Conservation (phyloP, 1,140 invertebrate species). For the Zaprionus camerounensis region DNA sequence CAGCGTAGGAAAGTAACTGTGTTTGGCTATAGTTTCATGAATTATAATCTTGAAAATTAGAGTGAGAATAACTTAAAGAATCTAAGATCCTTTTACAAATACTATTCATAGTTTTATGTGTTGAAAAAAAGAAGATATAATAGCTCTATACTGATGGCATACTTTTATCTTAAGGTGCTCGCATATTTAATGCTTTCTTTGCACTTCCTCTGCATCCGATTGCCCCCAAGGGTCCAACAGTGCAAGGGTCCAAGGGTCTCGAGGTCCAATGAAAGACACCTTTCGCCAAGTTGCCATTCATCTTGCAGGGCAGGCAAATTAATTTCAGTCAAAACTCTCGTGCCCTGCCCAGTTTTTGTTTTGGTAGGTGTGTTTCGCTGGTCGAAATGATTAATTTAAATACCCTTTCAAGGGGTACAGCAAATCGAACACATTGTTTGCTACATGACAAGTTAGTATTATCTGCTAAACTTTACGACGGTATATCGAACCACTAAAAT, state of each 20-base stretch:
- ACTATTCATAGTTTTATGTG: not conserved
- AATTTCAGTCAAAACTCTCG: conserved; percentile 60
- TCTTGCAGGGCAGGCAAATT: conserved; percentile 60
- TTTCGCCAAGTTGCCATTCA: conserved; percentile 49
- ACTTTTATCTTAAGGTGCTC: conserved; percentile 54
- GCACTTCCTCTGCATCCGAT: conserved; percentile 41
- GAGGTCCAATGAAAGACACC: conserved; percentile 28
- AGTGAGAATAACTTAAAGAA: not conserved
- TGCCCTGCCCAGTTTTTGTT: conserved; percentile 43
- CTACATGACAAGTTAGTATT: not conserved
- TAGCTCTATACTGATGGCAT: conserved; percentile 11
- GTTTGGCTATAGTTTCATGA: too few species aligned
- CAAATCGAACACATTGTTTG: not conserved
- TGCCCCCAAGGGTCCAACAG: not conserved
- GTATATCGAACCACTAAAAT: not conserved
- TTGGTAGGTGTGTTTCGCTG: conserved; percentile 53
- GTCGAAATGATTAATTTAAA: conserved; percentile 63
- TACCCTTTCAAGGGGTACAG: conserved; percentile 2
- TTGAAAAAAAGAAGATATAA: not conserved
- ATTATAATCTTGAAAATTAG: not conserved
- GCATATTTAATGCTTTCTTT: conserved; percentile 58
- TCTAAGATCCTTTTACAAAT: too few species aligned
- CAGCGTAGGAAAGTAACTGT: not conserved
- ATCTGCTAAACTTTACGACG: not conserved
- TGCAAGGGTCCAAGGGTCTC: conserved; percentile 2